Evolutionary conservation across 1,140 invertebrate genomes (phyloP), one percentile per base, ranked within the genome.

Genomic region (Asobara japonica): DNA sequence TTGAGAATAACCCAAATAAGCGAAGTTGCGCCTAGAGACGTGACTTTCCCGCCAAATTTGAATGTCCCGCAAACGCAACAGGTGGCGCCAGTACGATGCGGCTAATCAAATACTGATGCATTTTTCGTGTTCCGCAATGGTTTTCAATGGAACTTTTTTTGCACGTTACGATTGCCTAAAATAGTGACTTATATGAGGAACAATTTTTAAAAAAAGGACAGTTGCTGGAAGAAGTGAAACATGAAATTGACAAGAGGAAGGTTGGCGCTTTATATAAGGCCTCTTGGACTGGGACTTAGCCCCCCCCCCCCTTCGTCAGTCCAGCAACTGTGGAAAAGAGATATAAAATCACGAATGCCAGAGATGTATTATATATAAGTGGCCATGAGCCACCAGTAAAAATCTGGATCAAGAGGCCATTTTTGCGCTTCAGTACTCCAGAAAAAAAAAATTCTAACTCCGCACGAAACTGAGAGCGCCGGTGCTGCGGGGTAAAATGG

Each of bases 331-430:
- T 20, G 45, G 45, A 51, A 51, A 51, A 45, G 62, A 64, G 61
- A 65, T 65, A 29, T 68, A n/a, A 33, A n/a, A 41, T 45, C 48
- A 48, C 38, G 11, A 61, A 56, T 51, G 41, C 20, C 61, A 29
- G 61, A 69, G 60, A 48, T 38, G 31, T 69, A 48, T 76, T 81
- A 81, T 81, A 78, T 79, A 79, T 79, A 81, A 76, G 67, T 79
- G 78, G 77, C 78, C 79, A 77, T 80, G 78, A 80, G 79, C 74
- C 76, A 79, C 78, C 79, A 76, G 77, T 77, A 81, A 81, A 81
- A 81, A 81, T 81, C 74, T 81, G 78, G 79, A 81, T 81, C 78
- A 81, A 80, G 79, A 76, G 77, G 77, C 78, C 78, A 81, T 81
- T 81, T 51, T 51, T 25, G 45, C 20, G 18, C 45, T 51, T 25